Conservation (phyloP, 2,888 invertebrate species). For the Ariolimax columbianus region DNA sequence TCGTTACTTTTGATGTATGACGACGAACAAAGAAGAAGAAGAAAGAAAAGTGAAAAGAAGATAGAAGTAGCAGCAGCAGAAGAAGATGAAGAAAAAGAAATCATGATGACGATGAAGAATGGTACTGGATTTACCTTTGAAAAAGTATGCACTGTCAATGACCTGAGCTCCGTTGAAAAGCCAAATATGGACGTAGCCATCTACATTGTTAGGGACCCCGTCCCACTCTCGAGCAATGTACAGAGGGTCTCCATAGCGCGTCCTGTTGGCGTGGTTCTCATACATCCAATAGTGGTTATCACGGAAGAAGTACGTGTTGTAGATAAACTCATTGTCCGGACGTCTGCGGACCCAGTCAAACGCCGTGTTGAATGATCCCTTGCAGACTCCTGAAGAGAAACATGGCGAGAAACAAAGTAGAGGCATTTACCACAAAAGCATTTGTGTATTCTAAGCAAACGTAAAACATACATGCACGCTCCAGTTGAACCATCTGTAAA, state of each 20-base stretch:
- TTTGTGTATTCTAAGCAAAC: too few species aligned
- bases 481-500: too few species aligned
- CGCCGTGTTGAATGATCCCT: conserved; percentile 77
- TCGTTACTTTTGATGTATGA: too few species aligned
- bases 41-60: too few species aligned
- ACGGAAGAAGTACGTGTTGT: conserved; percentile 79
- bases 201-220: conserved; percentile 73
- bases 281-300: conserved; percentile 79
- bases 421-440: too few species aligned
- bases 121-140: conserved; percentile 72
- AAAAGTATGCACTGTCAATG: conserved; percentile 74
- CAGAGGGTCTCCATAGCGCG: conserved; percentile 77
- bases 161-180: conserved; percentile 63
- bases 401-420: too few species aligned
- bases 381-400: conserved; percentile 75
- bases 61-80: too few species aligned
- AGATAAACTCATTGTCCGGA: conserved; percentile 74
- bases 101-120: too few species aligned
- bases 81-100: too few species aligned
- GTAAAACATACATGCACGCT: too few species aligned
- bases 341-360: conserved; percentile 77
- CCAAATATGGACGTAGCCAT: conserved; percentile 76
- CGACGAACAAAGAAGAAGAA: too few species aligned
- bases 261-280: conserved; percentile 78
- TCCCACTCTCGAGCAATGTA: conserved; percentile 74